Evolutionary conservation across 2,888 invertebrate species (phyloP), one percentile per base, ranked within the genome.

Genomic region (Melanophora roralis): DNA sequence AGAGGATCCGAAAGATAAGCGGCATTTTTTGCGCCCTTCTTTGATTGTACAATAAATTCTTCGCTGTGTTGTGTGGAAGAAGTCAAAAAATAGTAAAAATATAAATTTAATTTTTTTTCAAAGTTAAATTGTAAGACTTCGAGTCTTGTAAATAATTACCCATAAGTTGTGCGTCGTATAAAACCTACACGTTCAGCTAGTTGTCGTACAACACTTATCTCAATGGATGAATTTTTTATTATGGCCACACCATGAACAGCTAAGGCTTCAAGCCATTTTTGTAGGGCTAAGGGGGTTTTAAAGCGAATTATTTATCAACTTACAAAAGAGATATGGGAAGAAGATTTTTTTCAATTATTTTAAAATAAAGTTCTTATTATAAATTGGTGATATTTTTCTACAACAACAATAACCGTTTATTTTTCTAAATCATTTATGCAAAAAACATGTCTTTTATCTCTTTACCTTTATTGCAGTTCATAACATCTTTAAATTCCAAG

Each of bases 81-180:
- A 11, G n/a, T n/a, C n/a, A 32, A 2, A 23, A 14, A 45, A 4
- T 7, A 12, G 12, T 6, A 55, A 43, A 38, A 47, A 68, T 36
- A 11, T 11, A 51, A 53, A 43, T 53, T 43, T 53, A 53, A 53
- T 7, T 55, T 7, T 19, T 9, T 32, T 57, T 55, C 21, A 43
- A 14, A 36, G 12, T 23, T 7, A 16, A 51, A 27, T 34, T n/a
- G 7, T 27, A 67, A 60, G 23, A 6, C 40, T 47, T 14, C 23
- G 16, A 21, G 7, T 43, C 74, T 78, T 27, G 19, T 74, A 3
- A 27, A 27, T 27, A 49, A 74, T 83, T 86, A 92, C 92, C 95
- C 95, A 85, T 95, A 95, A 86, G 95, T 94, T 12, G 95, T 95
- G 83, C 91, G 91, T 71, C 93, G 92, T 40, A 93, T 92, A 86